A percentile compares a stretch with the other conserved stretches of the same genome.
These are phyloP conservation scores for Okamejei kenojei DNA, from an alignment of 2,797 vertebrate species.

Conservation along the genomic window DNA sequence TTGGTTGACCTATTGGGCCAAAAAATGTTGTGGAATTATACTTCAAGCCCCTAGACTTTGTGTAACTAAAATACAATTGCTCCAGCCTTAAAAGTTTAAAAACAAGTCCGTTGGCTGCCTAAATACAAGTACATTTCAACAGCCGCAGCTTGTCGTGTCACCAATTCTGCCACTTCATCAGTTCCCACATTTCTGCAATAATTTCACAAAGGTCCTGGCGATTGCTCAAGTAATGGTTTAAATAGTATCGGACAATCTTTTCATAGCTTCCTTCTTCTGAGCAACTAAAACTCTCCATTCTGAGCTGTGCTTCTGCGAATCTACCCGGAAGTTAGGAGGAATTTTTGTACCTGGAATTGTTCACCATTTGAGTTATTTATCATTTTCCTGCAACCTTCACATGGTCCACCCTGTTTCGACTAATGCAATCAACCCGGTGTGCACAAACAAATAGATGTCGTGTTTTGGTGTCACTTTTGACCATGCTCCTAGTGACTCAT, in stretches of 20 bases:
- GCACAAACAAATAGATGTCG: too few relatives aligned
- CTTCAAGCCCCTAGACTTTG: background rate
- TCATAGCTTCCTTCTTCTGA: slow-evolving; percentile 13
- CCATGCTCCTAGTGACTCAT: too few relatives aligned
- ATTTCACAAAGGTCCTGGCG: background rate
- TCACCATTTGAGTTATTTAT: background rate
- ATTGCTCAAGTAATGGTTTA: background rate
- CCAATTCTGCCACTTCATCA: background rate
- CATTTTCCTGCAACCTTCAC: background rate
- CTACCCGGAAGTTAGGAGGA: background rate
- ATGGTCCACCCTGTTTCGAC: too few relatives aligned
- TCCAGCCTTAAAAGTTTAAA: background rate
- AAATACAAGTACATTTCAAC: background rate
- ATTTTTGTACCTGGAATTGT: background rate
- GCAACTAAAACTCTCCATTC: background rate
- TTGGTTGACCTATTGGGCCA: background rate
- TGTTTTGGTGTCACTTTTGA: too few relatives aligned
- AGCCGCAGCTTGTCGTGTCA: background rate
- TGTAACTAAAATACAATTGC: background rate
- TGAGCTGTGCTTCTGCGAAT: too few relatives aligned
- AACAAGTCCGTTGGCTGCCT: background rate
- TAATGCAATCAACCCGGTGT: too few relatives aligned
- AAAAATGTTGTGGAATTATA: background rate
- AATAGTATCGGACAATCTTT: background rate
- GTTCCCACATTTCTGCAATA: background rate